These are phyloP conservation scores for Tortrix viridana DNA, from an alignment of 2,888 invertebrate genomes.

Conservation along the genomic window DNA sequence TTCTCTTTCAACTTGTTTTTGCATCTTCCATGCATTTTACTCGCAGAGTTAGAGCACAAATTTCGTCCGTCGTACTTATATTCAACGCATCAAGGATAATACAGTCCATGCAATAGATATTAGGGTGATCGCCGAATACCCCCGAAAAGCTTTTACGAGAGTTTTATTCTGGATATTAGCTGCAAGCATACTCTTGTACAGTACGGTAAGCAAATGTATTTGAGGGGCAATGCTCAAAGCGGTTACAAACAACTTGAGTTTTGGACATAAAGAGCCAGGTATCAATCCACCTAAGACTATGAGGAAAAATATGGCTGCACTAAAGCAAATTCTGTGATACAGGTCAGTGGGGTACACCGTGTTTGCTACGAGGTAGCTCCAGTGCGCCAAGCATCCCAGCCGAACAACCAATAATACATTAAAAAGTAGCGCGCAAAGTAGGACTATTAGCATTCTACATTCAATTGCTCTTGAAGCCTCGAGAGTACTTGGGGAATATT, in stretches of 20 bases:
- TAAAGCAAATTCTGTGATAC: constrained; percentile 13
- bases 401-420: constrained; percentile 23
- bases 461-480: background rate
- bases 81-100: background rate
- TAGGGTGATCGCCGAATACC: constrained; percentile 23
- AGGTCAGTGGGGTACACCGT: constrained; percentile 21
- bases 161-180: constrained; percentile 15
- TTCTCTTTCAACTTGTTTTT: background rate
- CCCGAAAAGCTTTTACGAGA: constrained; percentile 8
- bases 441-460: constrained; percentile 9
- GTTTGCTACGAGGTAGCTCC: constrained; percentile 39
- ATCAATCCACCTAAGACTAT: constrained; percentile 23
- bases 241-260: constrained; percentile 16
- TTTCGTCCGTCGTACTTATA: too few species aligned
- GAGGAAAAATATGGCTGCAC: constrained; percentile 22
- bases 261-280: constrained; percentile 26
- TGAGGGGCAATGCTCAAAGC: constrained; percentile 32
- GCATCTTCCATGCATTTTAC: background rate
- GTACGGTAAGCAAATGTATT: constrained; percentile 24
- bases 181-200: constrained; percentile 15
- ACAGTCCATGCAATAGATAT: constrained; percentile 24
- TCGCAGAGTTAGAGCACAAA: background rate
- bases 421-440: constrained; percentile 18
- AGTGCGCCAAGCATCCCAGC: constrained; percentile 34
- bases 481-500: background rate